These are phyloP conservation scores for Merluccius polli DNA, from an alignment of 2,797 vertebrate species.

Conservation along the genomic window DNA sequence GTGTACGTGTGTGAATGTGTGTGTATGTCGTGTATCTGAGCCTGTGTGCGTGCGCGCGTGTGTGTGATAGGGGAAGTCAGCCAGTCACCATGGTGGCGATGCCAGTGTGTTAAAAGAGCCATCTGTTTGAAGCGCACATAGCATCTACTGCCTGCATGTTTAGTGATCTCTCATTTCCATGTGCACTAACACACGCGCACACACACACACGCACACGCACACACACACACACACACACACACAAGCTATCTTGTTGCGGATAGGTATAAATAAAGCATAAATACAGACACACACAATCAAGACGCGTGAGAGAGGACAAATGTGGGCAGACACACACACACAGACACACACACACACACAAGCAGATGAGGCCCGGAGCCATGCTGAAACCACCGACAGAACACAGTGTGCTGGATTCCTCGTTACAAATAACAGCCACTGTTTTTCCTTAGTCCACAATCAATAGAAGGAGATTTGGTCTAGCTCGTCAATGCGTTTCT, in stretches of 20 bases:
- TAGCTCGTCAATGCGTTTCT: background rate
- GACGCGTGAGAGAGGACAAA: background rate
- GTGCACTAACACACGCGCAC: conserved; percentile 1
- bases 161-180: background rate
- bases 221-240: conserved; percentile 14
- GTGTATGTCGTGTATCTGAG: background rate
- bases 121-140: conserved; percentile 59
- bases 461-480: background rate
- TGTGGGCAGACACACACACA: background rate
- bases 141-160: conserved; percentile 28
- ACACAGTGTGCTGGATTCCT: conserved; percentile 4
- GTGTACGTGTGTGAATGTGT: conserved; percentile 33
- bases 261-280: background rate
- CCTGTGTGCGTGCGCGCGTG: conserved; percentile 9
- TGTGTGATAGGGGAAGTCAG: conserved; percentile 32
- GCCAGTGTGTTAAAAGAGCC: conserved; percentile 60
- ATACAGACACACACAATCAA: background rate
- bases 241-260: background rate
- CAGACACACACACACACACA: conserved; percentile 9
- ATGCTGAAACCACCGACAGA: conserved; percentile 31
- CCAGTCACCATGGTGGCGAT: conserved; percentile 43
- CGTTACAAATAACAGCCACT: background rate
- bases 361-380: conserved; percentile 35
- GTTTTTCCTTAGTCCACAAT: background rate
- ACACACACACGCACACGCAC: conserved; percentile 15